phyloP scores from a whole-genome alignment of 2,797 vertebrate genomes.

The Micromesistius poutassou region DNA sequence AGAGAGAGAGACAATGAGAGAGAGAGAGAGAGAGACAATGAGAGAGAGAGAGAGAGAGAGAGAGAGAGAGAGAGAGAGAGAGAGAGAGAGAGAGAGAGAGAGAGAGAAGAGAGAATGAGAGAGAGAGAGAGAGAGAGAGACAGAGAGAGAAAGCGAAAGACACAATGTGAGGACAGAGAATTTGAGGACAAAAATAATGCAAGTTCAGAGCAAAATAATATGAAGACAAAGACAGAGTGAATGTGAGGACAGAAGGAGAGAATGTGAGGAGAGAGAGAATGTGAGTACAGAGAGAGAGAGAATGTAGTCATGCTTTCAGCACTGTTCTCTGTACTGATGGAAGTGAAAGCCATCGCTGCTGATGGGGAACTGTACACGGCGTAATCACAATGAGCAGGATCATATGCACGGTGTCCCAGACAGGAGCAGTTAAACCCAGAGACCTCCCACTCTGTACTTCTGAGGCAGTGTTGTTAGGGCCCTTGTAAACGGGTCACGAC shows the following conservation, averaged over 20 bases:
- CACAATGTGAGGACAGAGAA: no score
- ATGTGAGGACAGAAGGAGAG: slow-evolving; percentile 26
- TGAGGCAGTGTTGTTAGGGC: no score
- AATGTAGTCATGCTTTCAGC: slow-evolving; percentile 31
- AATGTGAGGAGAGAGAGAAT: not conserved
- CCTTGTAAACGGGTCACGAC: no score
- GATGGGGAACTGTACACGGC: slow-evolving; percentile 29
- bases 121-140: no score
- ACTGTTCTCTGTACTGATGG: not conserved
- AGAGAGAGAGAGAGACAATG: no score
- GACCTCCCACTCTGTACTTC: not conserved
- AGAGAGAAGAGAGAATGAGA: slow-evolving; percentile 17
- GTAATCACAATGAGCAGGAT: slow-evolving; percentile 48
- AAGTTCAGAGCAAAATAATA: no score
- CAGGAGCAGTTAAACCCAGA: slow-evolving; percentile 29
- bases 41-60: no score
- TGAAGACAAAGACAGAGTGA: no score
- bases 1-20: no score
- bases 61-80: no score
- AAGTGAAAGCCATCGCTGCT: slow-evolving; percentile 17
- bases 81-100: not conserved
- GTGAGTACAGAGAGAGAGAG: slow-evolving; percentile 27
- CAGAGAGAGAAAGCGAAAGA: no score
- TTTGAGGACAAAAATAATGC: no score
- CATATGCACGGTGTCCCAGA: slow-evolving; percentile 34